phyloP scores from a whole-genome alignment of 2,797 vertebrate genomes.

The Lycodopsis pacificus region DNA sequence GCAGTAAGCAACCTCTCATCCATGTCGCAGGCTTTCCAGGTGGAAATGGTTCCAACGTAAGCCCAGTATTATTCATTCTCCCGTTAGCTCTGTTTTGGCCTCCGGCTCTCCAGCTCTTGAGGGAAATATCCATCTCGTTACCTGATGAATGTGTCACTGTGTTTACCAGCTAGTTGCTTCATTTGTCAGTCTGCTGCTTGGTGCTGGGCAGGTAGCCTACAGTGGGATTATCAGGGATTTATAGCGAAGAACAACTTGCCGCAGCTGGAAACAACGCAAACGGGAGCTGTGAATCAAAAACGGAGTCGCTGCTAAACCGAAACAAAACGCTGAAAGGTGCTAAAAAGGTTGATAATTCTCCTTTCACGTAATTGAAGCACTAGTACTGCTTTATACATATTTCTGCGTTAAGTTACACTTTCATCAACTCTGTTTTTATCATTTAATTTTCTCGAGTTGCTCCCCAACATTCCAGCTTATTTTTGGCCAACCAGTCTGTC shows the following conservation, averaged over 20 bases:
- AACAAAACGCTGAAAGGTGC: background rate
- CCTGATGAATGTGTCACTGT: background rate
- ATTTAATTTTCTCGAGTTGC: background rate
- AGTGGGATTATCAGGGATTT: background rate
- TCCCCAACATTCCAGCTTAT: background rate
- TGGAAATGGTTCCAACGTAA: background rate
- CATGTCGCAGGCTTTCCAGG: background rate
- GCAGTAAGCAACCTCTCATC: constrained; percentile 8
- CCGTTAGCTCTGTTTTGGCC: background rate
- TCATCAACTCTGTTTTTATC: constrained; percentile 24
- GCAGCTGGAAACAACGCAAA: background rate
- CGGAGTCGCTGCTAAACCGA: background rate
- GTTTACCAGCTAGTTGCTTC: background rate
- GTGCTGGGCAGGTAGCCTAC: background rate
- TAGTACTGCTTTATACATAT: background rate
- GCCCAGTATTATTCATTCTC: background rate
- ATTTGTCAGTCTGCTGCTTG: background rate
- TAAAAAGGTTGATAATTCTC: background rate
- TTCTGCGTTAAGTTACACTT: constrained; percentile 24
- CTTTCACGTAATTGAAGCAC: background rate
- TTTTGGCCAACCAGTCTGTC: constrained; percentile 30
- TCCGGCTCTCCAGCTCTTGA: background rate
- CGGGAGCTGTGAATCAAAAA: background rate
- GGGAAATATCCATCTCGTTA: background rate
- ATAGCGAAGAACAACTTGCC: background rate